Evolutionary conservation across 2,888 invertebrate genomes (phyloP).

Genomic region (Lepidochrysops patricia): DNA sequence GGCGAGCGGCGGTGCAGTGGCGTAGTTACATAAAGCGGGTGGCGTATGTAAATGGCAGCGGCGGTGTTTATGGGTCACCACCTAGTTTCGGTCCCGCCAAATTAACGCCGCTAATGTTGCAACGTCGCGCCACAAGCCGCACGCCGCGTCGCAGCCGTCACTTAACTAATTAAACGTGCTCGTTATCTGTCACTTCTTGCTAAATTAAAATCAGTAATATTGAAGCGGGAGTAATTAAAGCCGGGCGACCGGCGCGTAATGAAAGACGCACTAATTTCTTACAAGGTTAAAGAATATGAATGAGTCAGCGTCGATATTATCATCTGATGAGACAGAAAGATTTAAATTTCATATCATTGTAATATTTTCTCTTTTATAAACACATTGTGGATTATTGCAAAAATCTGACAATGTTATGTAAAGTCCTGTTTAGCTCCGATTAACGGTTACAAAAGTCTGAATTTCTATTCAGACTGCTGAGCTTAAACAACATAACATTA

Average conservation of each 20-base stretch:
- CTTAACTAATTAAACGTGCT: conserved; percentile 8
- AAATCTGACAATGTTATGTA: background rate
- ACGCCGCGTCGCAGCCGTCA: too few relatives aligned
- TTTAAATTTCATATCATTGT: background rate
- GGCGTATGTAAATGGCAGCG: conserved; percentile 10
- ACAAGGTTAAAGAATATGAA: conserved; percentile 24
- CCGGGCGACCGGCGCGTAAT: background rate
- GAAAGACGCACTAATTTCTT: conserved; percentile 19
- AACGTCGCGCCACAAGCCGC: too few relatives aligned
- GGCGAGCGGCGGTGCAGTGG: background rate
- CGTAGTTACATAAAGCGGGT: conserved; percentile 2
- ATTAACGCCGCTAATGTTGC: conserved; percentile 10
- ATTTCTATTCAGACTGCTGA: too few relatives aligned
- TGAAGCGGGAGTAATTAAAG: conserved; percentile 11
- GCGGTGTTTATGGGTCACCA: conserved; percentile 8
- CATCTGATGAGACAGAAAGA: background rate
- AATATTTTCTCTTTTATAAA: too few relatives aligned
- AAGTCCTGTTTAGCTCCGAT: background rate
- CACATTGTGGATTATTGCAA: too few relatives aligned
- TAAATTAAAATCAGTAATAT: conserved; percentile 11
- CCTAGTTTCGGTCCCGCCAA: conserved; percentile 9
- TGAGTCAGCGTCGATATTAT: conserved; percentile 18
- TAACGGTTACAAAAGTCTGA: background rate
- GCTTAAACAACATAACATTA: background rate
- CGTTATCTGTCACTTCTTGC: conserved; percentile 10